Conservation (phyloP, 2,888 invertebrate genomes). For the Strigamia crassipes region DNA sequence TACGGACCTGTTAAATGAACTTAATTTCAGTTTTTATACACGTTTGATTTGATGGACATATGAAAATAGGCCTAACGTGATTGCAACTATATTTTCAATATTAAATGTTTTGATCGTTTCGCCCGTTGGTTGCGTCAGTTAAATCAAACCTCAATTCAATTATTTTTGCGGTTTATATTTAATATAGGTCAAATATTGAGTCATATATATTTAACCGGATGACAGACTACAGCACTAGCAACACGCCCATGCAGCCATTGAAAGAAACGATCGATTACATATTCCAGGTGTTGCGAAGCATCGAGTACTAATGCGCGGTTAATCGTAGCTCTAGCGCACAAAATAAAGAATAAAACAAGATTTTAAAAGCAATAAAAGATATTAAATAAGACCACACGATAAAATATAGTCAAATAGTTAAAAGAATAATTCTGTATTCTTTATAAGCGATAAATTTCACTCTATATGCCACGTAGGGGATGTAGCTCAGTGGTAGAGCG, state of each 20-base stretch:
- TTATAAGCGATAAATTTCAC: not conserved
- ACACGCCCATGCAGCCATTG: not conserved
- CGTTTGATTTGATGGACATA: not conserved
- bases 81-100: not conserved
- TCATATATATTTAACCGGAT: too few species aligned
- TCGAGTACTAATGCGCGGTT: not conserved
- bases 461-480: not conserved
- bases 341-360: not conserved
- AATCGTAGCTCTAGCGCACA: not conserved
- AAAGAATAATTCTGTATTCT: too few species aligned
- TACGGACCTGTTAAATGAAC: not conserved
- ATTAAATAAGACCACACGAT: not conserved
- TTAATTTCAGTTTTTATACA: not conserved
- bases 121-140: too few species aligned
- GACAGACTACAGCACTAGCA: too few species aligned
- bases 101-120: not conserved
- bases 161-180: too few species aligned
- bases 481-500: conserved; percentile 47
- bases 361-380: not conserved
- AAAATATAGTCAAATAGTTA: not conserved
- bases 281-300: not conserved
- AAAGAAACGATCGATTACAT: not conserved
- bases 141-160: too few species aligned
- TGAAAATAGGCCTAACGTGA: not conserved
- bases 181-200: too few species aligned